phyloP scores from a whole-genome alignment of 2,888 invertebrate species.

The Rhorus exstirpatorius region DNA sequence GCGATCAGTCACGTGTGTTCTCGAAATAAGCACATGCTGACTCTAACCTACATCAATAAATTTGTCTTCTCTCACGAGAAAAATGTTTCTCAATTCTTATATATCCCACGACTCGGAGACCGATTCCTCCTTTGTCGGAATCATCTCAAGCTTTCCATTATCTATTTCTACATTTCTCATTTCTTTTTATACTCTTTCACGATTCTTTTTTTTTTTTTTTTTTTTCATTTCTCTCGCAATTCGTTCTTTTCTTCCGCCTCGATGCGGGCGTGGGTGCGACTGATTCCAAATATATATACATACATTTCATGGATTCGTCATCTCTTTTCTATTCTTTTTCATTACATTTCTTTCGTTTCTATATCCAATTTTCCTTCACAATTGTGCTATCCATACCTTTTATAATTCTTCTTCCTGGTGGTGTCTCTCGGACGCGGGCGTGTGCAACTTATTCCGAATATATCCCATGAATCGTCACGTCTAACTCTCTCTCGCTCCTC shows the following conservation, averaged over 20 bases:
- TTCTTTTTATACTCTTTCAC: constrained; percentile 17
- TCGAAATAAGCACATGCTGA: constrained; percentile 5
- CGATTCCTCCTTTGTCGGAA: neutral
- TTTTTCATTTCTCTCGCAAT: too few relatives aligned
- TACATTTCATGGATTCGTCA: constrained; percentile 13
- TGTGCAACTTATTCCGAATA: constrained; percentile 41
- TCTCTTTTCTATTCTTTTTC: constrained; percentile 26
- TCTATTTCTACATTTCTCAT: neutral
- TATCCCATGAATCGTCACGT: constrained; percentile 20
- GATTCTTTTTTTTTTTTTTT: constrained; percentile 3
- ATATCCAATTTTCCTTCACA: constrained; percentile 2
- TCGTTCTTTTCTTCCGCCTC: constrained; percentile 36
- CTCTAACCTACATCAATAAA: constrained; percentile 71
- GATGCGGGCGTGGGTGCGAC: constrained; percentile 56
- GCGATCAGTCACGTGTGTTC: constrained; percentile 27
- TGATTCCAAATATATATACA: constrained; percentile 58
- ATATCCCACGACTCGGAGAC: constrained; percentile 6
- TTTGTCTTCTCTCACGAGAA: constrained; percentile 30
- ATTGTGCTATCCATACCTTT: constrained; percentile 10
- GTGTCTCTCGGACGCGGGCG: constrained; percentile 40
- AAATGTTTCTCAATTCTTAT: constrained; percentile 36
- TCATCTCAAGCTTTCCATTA: constrained; percentile 25
- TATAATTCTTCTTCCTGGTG: constrained; percentile 23
- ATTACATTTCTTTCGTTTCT: constrained; percentile 32
- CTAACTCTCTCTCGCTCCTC: constrained; percentile 30